Base-by-base conservation (phyloP, 2,888 invertebrate species). In the Machimus rusticus region DNA sequence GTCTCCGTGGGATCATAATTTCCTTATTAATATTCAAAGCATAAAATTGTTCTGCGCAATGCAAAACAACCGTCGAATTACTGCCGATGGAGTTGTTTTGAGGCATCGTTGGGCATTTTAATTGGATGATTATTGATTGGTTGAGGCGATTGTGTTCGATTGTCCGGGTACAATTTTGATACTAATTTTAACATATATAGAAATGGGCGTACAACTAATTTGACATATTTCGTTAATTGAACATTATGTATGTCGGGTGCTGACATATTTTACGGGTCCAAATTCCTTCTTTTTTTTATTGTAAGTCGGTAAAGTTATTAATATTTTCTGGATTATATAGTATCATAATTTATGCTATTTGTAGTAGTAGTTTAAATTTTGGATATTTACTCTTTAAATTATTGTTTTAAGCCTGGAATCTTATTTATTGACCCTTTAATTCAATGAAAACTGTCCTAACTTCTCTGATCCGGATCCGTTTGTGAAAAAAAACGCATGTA, bases 21-120 rank as follows among this genome's bases (percentile, higher is more conserved):
- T 66, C 5, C 66, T 66, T 28, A 66, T 66, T 66, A 66, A 66
- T 66, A 77, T 77, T 39, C 39, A 77, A 39, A 77, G 77, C 39
- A 77, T 77, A 77, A 77, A 77, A 66, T 66, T 28, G 66, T 66
- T 23, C 66, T 28, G 66, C 39, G 39, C 77, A 39, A 37, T 37
- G 77, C 77, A 39, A 77, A 77, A 77, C 77, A 77, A 77, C 74
- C 37, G 77, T 37, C 37, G 39, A 77, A 77, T 31, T 39, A 77
- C 34, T 19, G 77, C 19, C 37, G 16, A 39, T 77, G 39, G 77
- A 77, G 37, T 39, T 39, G 34, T 9, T 77, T 46, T 39, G 39
- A 77, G 31, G 37, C 77, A 77, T 28, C 37, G 77, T 37, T 37
- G 31, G 77, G 77, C 77, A 77, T 77, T 77, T 77, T 37, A 77